These are phyloP conservation scores for Rhombomys opimus DNA, from an alignment of 2,113 vertebrate genomes.

Conservation along the genomic window DNA sequence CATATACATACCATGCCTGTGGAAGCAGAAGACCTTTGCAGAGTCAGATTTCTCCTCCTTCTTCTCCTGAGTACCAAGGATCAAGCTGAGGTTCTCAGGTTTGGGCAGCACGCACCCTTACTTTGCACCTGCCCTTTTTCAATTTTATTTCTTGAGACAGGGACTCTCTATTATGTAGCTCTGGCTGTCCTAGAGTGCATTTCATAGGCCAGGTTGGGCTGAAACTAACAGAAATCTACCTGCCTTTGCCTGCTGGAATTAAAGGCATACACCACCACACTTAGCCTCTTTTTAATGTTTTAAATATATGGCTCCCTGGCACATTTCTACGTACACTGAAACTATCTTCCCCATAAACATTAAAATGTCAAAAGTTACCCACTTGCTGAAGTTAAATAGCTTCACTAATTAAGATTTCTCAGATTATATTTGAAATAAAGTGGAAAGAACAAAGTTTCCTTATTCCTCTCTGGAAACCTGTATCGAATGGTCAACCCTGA, in stretches of 20 bases:
- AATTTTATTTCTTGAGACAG: neutral
- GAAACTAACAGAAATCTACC: neutral
- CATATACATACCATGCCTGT: neutral
- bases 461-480: neutral
- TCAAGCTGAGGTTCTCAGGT: neutral
- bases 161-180: neutral
- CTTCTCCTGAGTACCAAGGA: neutral
- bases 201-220: neutral
- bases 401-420: neutral
- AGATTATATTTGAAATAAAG: neutral
- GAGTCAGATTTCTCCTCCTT: neutral
- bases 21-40: neutral
- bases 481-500: neutral
- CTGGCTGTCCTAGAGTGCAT: neutral
- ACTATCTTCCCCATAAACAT: neutral
- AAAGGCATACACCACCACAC: no score
- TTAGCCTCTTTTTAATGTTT: neutral
- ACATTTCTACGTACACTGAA: neutral
- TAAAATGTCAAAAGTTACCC: constrained; percentile 2
- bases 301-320: neutral
- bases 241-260: neutral
- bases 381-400: neutral
- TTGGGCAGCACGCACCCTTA: neutral
- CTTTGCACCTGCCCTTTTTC: neutral
- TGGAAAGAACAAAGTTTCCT: neutral